These are phyloP conservation scores for Lagopus leucura DNA, from an alignment of 2,113 vertebrate species.

Conservation along the genomic window DNA sequence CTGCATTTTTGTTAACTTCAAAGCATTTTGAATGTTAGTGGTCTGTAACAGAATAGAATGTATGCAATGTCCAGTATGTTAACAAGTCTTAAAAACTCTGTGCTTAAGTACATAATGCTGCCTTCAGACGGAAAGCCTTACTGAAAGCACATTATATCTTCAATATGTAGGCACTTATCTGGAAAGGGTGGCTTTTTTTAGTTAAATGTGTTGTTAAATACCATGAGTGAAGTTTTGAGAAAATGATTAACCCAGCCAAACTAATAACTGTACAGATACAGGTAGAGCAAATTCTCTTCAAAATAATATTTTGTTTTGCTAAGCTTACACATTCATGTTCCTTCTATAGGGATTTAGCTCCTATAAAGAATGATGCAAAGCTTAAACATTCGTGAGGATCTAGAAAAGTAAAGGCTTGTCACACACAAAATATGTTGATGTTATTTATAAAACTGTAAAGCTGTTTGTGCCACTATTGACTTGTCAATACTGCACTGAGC, in stretches of 20 bases:
- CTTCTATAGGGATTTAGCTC: background rate
- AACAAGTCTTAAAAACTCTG: background rate
- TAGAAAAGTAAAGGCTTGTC: background rate
- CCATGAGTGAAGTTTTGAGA: background rate
- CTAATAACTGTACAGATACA: background rate
- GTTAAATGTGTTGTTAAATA: background rate
- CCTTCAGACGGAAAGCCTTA: background rate
- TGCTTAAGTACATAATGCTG: background rate
- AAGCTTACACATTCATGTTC: background rate
- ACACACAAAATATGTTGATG: background rate
- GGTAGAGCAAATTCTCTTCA: background rate
- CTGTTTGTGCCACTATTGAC: constrained; percentile 24
- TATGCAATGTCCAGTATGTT: background rate
- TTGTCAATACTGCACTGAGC: constrained; percentile 70
- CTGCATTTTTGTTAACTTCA: background rate
- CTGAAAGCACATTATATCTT: background rate
- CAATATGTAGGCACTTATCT: background rate
- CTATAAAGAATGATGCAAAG: background rate
- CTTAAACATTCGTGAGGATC: background rate
- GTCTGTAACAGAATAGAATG: background rate
- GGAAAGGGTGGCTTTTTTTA: background rate
- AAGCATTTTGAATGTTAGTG: background rate
- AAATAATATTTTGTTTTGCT: background rate
- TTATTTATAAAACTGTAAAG: background rate
- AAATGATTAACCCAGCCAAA: background rate